Conservation (phyloP, 2,797 vertebrate genomes). For the Gephyroberyx darwinii region DNA sequence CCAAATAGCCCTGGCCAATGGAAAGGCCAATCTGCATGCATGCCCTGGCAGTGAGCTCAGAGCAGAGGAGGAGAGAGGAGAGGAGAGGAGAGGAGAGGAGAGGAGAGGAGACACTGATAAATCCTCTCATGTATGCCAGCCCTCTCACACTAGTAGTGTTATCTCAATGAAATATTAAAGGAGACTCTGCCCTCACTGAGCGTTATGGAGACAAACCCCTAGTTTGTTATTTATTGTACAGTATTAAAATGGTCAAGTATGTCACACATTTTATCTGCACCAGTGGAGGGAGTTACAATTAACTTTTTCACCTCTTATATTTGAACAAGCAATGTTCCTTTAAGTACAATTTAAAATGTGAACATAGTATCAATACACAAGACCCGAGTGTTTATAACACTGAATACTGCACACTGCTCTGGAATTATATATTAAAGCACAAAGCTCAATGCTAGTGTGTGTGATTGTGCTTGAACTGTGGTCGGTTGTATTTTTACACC, state of each 20-base stretch:
- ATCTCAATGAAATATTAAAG: slow-evolving; percentile 60
- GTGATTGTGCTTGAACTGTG: neutral
- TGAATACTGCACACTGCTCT: neutral
- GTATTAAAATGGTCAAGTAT: neutral
- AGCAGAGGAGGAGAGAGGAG: slow-evolving; percentile 44
- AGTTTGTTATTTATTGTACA: neutral
- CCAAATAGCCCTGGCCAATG: slow-evolving; percentile 47
- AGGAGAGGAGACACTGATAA: neutral
- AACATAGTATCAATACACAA: neutral
- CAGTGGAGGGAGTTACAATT: neutral
- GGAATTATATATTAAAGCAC: neutral
- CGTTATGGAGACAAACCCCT: slow-evolving; percentile 21
- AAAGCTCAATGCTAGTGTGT: neutral
- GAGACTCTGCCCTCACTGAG: slow-evolving; percentile 32
- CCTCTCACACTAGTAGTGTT: slow-evolving; percentile 29
- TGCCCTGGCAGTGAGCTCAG: slow-evolving; percentile 47
- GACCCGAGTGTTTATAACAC: neutral
- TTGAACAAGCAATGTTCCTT: neutral
- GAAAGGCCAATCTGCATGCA: slow-evolving; percentile 62
- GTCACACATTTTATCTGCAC: neutral
- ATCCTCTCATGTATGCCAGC: slow-evolving; percentile 34
- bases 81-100: slow-evolving; percentile 16
- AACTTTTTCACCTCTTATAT: neutral
- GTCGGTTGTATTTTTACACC: neutral
- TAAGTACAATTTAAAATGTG: neutral